Evolutionary conservation across 2,888 invertebrate genomes (phyloP), one percentile per base, ranked within the genome.

Genomic region (Melinaea menophilus): DNA sequence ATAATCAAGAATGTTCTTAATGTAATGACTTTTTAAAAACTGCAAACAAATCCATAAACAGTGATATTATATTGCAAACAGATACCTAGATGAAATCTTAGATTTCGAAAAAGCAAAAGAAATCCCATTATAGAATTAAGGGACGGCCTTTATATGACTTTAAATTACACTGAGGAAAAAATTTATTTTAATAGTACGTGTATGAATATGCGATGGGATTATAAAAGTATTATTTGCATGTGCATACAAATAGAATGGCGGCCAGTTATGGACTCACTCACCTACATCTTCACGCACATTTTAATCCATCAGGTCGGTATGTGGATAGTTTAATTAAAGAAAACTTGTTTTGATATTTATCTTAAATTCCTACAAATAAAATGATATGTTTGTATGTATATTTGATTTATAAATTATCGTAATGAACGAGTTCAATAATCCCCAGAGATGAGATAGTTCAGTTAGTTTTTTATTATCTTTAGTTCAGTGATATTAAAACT

Each of bases 101-200:
- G 51, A 51, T 31, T 31, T 9, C 51, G 47, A 59, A 59, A 22
- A 57, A 66, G 57, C 57, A 60, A 70, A 78, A 78, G 73, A 75
- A 74, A 75, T 69, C 72, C 75, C 65, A 56, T 62, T 59, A 65
- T 54, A 48, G 57, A 54, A 61, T 45, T 55, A 57, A 77, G 31
- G 31, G 51, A 51, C 11, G 9, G 51, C 13, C 13, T n/a, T 51
- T 51, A 31, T 31, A 7, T 31, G 5, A 31, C 9, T 41, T 41
- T 41, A 41, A 9, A 1, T 22, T 22, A 37, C 2, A 41, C 11
- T 5, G 11, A 41, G 3, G 5, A 9, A 9, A 41, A 41, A 41
- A 41, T 3, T 41, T 41, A 41, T 41, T 41, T 9, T 41, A 41
- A 5, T 9, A 9, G 41, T 41, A 41, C 11, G 41, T 37, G 37